A percentile compares a stretch with the other conserved stretches of the same genome.
Conservation (phyloP, 2,888 invertebrate species). For the Sminthurinus aureus region DNA sequence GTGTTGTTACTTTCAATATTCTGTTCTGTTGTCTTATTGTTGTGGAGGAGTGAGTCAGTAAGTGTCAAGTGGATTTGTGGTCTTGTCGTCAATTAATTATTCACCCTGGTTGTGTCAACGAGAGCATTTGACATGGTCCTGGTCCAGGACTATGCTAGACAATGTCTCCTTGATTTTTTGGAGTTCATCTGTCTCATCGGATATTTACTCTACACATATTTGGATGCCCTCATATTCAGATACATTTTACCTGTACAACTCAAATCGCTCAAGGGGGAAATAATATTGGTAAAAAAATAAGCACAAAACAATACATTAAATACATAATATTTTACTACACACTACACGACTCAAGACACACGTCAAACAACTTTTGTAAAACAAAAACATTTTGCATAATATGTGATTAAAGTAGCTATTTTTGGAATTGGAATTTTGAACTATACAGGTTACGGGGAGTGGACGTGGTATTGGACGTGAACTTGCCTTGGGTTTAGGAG, state of each 20-base stretch:
- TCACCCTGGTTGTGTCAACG: no score
- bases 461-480: constrained; percentile 74
- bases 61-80: not conserved
- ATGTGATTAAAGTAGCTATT: no score
- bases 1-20: not conserved
- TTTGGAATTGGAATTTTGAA: no score
- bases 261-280: constrained; percentile 52
- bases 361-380: no score
- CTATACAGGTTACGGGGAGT: constrained; percentile 71
- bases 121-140: constrained; percentile 17
- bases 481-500: constrained; percentile 65
- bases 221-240: constrained; percentile 44
- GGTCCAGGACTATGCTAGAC: not conserved
- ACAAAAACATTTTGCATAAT: no score
- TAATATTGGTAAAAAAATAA: constrained; percentile 49
- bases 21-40: no score
- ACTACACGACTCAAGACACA: not conserved
- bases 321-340: not conserved
- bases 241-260: constrained; percentile 42
- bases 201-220: constrained; percentile 52
- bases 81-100: not conserved
- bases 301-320: not conserved
- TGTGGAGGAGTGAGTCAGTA: not conserved
- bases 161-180: constrained; percentile 43
- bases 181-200: constrained; percentile 49